phyloP scores from a whole-genome alignment of 64 coral and sea anemone species.

The Montipora sp. region DNA sequence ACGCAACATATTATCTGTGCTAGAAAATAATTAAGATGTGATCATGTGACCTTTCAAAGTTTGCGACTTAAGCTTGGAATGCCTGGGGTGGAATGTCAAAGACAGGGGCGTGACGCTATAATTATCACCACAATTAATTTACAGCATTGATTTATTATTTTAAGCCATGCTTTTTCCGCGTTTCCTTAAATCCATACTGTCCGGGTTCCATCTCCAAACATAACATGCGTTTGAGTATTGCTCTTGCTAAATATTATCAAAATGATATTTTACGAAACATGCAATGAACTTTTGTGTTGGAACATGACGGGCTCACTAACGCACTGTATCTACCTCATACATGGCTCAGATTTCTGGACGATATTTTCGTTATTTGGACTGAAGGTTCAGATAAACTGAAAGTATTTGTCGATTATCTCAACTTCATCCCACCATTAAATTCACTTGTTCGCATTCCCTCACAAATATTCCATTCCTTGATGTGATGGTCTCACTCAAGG shows the following conservation, averaged over 20 bases:
- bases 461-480: no score
- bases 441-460: no score
- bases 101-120: not conserved
- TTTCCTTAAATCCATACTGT: not conserved
- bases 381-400: no score
- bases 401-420: no score
- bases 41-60: not conserved
- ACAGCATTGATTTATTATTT: constrained; percentile 18
- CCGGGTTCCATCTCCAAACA: not conserved
- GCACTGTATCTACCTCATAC: no score
- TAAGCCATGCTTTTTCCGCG: not conserved
- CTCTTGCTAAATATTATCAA: not conserved
- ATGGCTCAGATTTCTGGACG: no score
- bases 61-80: not conserved
- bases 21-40: not conserved
- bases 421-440: no score
- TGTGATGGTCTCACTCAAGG: no score
- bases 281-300: not conserved
- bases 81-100: not conserved
- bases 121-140: not conserved
- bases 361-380: no score
- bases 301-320: no score
- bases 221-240: not conserved
- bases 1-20: not conserved
- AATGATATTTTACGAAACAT: not conserved